Percentiles rank a stretch among this genome's conserved stretches.
Evolutionary conservation across 2,888 invertebrate species (phyloP).

Genomic region (Stenotaenia linearis): DNA sequence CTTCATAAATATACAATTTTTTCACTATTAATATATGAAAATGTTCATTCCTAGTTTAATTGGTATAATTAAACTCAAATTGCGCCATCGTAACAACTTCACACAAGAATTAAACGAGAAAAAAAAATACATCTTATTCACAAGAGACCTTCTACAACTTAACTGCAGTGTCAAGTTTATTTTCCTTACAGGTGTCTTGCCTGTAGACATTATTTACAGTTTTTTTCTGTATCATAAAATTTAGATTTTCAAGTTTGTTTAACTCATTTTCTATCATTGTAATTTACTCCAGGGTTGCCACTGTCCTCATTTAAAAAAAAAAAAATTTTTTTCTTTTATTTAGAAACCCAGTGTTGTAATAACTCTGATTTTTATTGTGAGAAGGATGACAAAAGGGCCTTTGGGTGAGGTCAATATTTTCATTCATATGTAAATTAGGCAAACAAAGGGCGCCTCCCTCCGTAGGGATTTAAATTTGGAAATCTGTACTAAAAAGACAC

Average conservation of each 20-base stretch:
- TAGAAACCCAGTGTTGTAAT: neutral
- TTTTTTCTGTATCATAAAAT: neutral
- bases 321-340: neutral
- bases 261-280: neutral
- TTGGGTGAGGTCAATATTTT: neutral
- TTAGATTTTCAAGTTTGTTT: neutral
- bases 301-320: no score
- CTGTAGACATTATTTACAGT: neutral
- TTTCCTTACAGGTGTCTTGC: neutral
- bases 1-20: neutral
- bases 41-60: neutral
- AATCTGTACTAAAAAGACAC: neutral
- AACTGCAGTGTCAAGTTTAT: neutral
- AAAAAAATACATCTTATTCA: neutral
- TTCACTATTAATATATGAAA: neutral
- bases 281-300: neutral
- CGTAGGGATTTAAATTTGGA: neutral
- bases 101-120: neutral
- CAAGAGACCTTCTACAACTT: neutral
- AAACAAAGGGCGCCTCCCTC: neutral
- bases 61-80: neutral
- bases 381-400: neutral
- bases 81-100: neutral
- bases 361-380: neutral
- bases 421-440: neutral